These are phyloP conservation scores for Drosophila mimica DNA, from an alignment of 2,888 invertebrate genomes.

Conservation along the genomic window DNA sequence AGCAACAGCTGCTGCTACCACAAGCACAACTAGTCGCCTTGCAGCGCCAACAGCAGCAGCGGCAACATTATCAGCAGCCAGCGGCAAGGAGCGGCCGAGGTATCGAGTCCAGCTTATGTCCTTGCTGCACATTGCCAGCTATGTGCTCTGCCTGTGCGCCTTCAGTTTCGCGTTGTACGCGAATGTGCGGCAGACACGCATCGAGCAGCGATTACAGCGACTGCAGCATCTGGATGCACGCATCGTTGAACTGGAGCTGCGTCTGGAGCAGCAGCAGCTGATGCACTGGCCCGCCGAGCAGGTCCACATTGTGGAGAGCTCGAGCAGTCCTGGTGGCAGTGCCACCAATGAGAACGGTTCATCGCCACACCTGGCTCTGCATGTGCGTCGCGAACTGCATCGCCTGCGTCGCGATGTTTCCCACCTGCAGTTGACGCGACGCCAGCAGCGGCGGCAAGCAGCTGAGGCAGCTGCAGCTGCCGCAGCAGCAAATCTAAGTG, in stretches of 20 bases:
- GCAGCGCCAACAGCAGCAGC: conserved; percentile 32
- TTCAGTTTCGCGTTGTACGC: conserved; percentile 84
- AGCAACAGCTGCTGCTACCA: conserved; percentile 38
- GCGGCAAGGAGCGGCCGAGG: conserved; percentile 59
- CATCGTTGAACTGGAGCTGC: conserved; percentile 82
- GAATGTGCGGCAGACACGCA: conserved; percentile 83
- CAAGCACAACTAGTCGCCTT: conserved; percentile 53
- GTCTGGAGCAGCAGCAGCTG: conserved; percentile 77
- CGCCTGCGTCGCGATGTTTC: conserved; percentile 85
- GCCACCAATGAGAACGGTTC: conserved; percentile 37
- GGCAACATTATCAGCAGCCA: conserved; percentile 41
- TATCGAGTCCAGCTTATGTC: conserved; percentile 73
- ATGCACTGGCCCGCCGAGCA: conserved; percentile 71
- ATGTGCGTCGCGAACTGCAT: conserved; percentile 84
- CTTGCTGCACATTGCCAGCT: conserved; percentile 83
- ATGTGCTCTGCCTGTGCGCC: conserved; percentile 84
- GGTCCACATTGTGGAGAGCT: conserved; percentile 55
- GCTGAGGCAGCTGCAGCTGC: conserved; percentile 74
- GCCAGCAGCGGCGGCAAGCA: conserved; percentile 83
- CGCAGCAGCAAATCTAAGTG: conserved; percentile 82
- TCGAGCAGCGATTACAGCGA: conserved; percentile 83
- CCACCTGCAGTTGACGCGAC: conserved; percentile 83
- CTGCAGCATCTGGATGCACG: conserved; percentile 84
- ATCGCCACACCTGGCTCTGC: conserved; percentile 72
- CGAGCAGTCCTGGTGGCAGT: conserved; percentile 15